A percentile compares a stretch with the other conserved stretches of the same genome.
These are phyloP conservation scores for Aphelinus certus DNA, from an alignment of 1,140 invertebrate genomes.

Conservation along the genomic window DNA sequence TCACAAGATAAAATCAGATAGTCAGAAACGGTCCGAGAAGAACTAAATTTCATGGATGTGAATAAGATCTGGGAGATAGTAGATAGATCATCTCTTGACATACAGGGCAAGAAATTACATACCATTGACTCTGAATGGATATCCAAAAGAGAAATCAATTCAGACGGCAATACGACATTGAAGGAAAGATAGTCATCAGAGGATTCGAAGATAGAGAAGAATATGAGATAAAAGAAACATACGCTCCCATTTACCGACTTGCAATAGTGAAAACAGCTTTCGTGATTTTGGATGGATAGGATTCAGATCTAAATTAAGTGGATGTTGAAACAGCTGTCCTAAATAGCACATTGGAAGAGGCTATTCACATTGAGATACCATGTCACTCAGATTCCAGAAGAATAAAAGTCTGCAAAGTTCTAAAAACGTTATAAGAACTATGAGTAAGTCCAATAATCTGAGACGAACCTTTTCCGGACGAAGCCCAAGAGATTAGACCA, in stretches of 20 bases:
- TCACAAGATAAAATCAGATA: background rate
- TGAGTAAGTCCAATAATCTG: background rate
- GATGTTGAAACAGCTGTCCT: constrained; percentile 9
- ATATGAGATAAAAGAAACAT: background rate
- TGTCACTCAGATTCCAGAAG: background rate
- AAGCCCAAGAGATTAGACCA: background rate
- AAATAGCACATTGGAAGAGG: background rate
- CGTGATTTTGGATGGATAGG: background rate
- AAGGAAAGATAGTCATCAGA: background rate
- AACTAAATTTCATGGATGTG: constrained; percentile 3
- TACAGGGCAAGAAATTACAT: background rate
- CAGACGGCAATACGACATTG: background rate
- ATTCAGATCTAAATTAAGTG: background rate
- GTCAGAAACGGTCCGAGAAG: background rate
- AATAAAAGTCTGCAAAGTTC: background rate
- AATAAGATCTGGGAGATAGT: constrained; percentile 12
- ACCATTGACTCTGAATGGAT: constrained; percentile 10
- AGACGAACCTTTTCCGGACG: background rate
- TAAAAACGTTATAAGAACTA: background rate
- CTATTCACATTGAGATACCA: constrained; percentile 5
- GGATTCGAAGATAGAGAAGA: constrained; percentile 4
- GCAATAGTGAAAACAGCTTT: constrained; percentile 4
- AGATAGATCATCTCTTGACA: background rate
- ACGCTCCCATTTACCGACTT: background rate
- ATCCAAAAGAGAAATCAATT: background rate